Evolutionary conservation across 2,113 vertebrate species (phyloP).

Genomic region (Eubucco bourcierii): DNA sequence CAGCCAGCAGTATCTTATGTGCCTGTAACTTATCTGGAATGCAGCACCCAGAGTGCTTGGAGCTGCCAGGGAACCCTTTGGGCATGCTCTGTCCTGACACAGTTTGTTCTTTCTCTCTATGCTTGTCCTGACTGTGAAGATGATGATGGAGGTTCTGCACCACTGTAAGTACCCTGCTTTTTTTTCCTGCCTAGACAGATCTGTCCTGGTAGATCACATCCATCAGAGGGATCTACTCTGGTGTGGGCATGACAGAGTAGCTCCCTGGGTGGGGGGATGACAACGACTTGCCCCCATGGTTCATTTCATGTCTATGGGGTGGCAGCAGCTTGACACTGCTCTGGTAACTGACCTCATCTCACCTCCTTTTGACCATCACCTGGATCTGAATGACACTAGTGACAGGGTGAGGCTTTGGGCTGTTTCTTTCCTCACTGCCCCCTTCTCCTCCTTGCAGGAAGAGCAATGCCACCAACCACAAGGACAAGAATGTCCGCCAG

Average conservation of each 20-base stretch:
- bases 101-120: neutral
- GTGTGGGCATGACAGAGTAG: neutral
- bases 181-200: neutral
- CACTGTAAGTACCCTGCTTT: conserved; percentile 84
- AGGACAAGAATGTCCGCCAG: conserved; percentile 91
- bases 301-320: neutral
- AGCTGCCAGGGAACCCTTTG: neutral
- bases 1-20: neutral
- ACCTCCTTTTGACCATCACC: neutral
- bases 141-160: conserved; percentile 91
- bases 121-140: conserved; percentile 73
- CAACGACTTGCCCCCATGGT: accelerated
- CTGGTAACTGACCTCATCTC: neutral
- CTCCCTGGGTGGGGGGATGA: neutral
- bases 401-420: neutral
- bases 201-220: neutral
- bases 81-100: neutral
- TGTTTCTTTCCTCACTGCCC: neutral
- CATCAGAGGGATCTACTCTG: neutral
- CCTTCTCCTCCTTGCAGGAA: conserved; percentile 77
- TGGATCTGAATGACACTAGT: accelerated
- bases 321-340: neutral
- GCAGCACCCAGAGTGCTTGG: neutral
- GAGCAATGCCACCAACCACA: conserved; percentile 88
- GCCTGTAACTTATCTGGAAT: neutral